phyloP scores from a whole-genome alignment of 2,888 invertebrate genomes.

The Cantharis rustica region DNA sequence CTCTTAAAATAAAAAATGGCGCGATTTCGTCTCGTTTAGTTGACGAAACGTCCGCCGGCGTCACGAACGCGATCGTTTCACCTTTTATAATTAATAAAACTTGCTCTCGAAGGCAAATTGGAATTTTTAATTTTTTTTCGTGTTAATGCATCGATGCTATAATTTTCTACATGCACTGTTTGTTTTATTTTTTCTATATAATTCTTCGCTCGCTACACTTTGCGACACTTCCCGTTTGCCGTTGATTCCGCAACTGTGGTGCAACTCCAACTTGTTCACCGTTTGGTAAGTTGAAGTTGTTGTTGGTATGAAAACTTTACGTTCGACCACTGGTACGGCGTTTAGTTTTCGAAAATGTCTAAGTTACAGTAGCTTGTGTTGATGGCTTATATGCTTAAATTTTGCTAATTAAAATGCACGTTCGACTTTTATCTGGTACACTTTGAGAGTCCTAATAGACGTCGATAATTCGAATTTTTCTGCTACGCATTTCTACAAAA shows the following conservation, averaged over 20 bases:
- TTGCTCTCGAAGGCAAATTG: background rate
- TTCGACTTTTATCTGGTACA: background rate
- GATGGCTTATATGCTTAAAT: slow-evolving; percentile 1
- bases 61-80: background rate
- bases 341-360: background rate
- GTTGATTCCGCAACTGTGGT: slow-evolving; percentile 48
- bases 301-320: slow-evolving; percentile 31
- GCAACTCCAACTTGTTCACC: slow-evolving; percentile 43
- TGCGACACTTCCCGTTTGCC: slow-evolving; percentile 54
- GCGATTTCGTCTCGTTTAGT: slow-evolving; percentile 1
- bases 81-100: background rate
- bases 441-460: background rate
- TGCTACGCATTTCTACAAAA: too few relatives aligned
- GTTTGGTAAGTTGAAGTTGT: slow-evolving; percentile 54
- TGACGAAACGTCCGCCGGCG: background rate
- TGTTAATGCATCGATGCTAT: slow-evolving; percentile 36
- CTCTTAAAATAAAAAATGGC: background rate
- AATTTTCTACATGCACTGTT: slow-evolving; percentile 58
- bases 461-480: background rate
- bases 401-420: background rate
- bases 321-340: slow-evolving; percentile 3
- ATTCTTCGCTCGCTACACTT: slow-evolving; percentile 57
- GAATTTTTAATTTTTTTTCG: slow-evolving; percentile 3
- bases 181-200: slow-evolving; percentile 58
- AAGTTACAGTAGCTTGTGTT: background rate